Evolutionary conservation across 2,113 vertebrate genomes (phyloP), one percentile per base, ranked within the genome.

Genomic region (Mesitornis unicolor): DNA sequence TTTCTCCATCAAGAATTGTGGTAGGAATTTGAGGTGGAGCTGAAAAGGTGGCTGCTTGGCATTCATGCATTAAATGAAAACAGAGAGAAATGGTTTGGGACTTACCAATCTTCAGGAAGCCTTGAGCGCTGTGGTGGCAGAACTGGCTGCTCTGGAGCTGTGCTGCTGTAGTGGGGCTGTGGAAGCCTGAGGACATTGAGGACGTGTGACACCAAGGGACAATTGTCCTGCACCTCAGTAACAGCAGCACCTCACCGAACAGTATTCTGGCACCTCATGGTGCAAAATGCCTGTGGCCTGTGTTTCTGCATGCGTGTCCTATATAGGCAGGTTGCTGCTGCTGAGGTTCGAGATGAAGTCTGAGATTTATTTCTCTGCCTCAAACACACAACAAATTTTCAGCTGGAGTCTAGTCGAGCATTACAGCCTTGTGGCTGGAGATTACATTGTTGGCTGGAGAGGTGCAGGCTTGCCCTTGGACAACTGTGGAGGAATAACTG

Each of bases 141-240:
- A 64, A 48, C 43, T 1, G 2, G 4, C 35, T 84, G 21, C 68
- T 78, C 38, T 64, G 70, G 11, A 45, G 65, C 60, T 63, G 17
- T 64, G 35, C 38, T 73, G 20, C 60, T 70, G 51, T 54, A 75
- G 14, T 21, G 13, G 20, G 20, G 22, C 17, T 2, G 2, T 20
- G 6, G 54, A 48, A 83, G 43, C 36, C 50, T 65, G 53, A 65
- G 53, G 63, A 84, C 28, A 35, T 1, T 7, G 56, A 47, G 10
- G 47, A 4, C 3, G 1, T 45, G 21, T 0, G 6, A 53, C 22
- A 54, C 14, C 17, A 21, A 8, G 14, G 25, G 19, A 57, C 3
- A 9, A n/a, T 78, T 40, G 4, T 63, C 40, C 33, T 89, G 24
- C 15, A n/a, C 9, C 28, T 57, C 15, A 68, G 11, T 7, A 59